phyloP scores from a whole-genome alignment of 2,888 invertebrate genomes.

The Choreutis nemorana region DNA sequence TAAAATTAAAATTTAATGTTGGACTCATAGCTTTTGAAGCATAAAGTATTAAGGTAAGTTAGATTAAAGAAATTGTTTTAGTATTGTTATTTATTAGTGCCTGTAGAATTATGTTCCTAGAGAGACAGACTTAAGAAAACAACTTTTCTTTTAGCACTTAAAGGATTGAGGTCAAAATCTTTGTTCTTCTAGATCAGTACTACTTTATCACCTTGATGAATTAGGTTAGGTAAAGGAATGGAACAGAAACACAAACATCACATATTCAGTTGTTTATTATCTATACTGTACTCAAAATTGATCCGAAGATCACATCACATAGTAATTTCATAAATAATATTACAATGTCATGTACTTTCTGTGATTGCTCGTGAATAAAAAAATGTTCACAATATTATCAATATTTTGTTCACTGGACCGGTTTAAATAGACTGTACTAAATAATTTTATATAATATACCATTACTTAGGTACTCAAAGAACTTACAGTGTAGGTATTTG shows the following conservation, averaged over 20 bases:
- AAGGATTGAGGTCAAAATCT: too few relatives aligned
- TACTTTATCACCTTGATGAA: too few relatives aligned
- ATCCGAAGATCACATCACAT: slow-evolving; percentile 78
- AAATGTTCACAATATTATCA: slow-evolving; percentile 65
- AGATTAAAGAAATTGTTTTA: too few relatives aligned
- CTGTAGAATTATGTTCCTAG: too few relatives aligned
- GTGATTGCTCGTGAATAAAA: slow-evolving; percentile 64
- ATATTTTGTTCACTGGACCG: slow-evolving; percentile 67
- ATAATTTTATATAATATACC: slow-evolving; percentile 55
- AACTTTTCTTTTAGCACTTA: too few relatives aligned
- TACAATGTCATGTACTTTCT: slow-evolving; percentile 68
- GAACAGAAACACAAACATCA: slow-evolving; percentile 54
- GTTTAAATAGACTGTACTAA: slow-evolving; percentile 60
- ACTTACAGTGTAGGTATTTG: slow-evolving; percentile 62
- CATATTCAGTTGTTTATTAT: slow-evolving; percentile 78
- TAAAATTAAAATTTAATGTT: too few relatives aligned
- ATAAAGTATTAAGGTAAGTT: too few relatives aligned
- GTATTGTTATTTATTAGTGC: too few relatives aligned
- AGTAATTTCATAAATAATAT: slow-evolving; percentile 71
- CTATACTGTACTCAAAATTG: slow-evolving; percentile 80
- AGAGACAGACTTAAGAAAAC: too few relatives aligned
- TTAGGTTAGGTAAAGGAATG: slow-evolving; percentile 13
- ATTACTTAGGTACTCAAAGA: slow-evolving; percentile 54
- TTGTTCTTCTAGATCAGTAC: too few relatives aligned
- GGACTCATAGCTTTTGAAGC: too few relatives aligned